A percentile compares a stretch with the other conserved stretches of the same genome.
Conservation (phyloP, 1,140 invertebrate genomes). For the Dolichoris vasculosae region DNA sequence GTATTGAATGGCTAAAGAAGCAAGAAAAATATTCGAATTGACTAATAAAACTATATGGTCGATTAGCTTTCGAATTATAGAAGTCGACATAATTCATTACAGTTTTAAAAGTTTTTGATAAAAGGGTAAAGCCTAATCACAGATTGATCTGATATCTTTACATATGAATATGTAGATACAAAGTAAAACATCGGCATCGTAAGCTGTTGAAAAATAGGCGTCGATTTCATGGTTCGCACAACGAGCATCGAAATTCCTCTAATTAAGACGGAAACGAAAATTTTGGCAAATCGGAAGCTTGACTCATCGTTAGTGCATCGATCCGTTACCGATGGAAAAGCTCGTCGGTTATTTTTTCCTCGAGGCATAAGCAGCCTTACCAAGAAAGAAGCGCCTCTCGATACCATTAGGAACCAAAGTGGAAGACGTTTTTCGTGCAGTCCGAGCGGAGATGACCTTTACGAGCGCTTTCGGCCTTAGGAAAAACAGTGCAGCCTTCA, state of each 20-base stretch:
- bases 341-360: neutral
- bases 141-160: neutral
- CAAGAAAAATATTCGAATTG: neutral
- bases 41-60: neutral
- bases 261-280: neutral
- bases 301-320: no score
- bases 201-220: neutral
- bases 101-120: neutral
- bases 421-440: neutral
- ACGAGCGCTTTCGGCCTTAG: neutral
- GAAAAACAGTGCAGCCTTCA: neutral
- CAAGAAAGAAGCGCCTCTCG: neutral
- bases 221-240: neutral
- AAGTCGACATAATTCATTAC: neutral
- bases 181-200: neutral
- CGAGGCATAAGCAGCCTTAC: neutral
- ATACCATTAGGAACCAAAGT: no score
- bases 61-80: neutral
- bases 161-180: neutral
- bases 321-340: neutral
- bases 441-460: neutral
- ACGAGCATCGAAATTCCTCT: neutral
- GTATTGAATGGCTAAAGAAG: neutral
- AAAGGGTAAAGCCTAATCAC: neutral
- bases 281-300: no score